Conservation (phyloP, 2,888 invertebrate genomes). For the Caenorhabditis parvicauda region DNA sequence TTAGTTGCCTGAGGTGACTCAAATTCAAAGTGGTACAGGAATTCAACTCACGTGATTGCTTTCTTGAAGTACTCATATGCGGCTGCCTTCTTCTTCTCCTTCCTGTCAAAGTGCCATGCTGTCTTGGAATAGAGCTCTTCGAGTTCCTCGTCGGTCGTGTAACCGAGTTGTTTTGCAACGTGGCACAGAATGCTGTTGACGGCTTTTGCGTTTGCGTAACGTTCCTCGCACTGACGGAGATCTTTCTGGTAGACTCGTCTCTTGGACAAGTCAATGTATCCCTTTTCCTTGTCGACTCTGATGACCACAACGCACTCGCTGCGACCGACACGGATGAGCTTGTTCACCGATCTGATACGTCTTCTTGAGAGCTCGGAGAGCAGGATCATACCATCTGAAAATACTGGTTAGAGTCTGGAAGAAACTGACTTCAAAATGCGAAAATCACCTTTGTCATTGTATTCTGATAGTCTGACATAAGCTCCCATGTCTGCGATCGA, state of each 20-base stretch:
- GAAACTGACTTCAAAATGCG: too few species aligned
- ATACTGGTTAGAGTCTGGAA: neutral
- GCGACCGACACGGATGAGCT: conserved; percentile 94
- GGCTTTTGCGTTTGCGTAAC: conserved; percentile 78
- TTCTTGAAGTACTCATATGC: conserved; percentile 98
- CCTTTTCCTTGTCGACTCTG: conserved; percentile 98
- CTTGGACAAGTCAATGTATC: conserved; percentile 99
- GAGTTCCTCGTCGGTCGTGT: conserved; percentile 84
- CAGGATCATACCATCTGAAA: conserved; percentile 80
- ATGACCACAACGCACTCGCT: conserved; percentile 99
- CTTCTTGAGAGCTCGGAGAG: conserved; percentile 94
- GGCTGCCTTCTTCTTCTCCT: conserved; percentile 89
- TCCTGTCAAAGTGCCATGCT: conserved; percentile 96
- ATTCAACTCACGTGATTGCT: conserved; percentile 79
- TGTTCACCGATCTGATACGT: conserved; percentile 98
- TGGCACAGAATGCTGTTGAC: conserved; percentile 80
- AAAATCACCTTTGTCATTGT: conserved; percentile 84
- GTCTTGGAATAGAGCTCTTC: conserved; percentile 72
- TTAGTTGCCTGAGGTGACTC: too few species aligned
- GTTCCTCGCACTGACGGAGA: conserved; percentile 94
- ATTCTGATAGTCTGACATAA: conserved; percentile 93
- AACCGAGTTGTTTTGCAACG: conserved; percentile 89
- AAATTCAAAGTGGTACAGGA: too few species aligned
- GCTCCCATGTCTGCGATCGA: conserved; percentile 99
- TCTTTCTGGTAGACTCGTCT: conserved; percentile 96